Base-by-base conservation (phyloP, 2,888 invertebrate genomes). In the Holacanthella duospinosa region DNA sequence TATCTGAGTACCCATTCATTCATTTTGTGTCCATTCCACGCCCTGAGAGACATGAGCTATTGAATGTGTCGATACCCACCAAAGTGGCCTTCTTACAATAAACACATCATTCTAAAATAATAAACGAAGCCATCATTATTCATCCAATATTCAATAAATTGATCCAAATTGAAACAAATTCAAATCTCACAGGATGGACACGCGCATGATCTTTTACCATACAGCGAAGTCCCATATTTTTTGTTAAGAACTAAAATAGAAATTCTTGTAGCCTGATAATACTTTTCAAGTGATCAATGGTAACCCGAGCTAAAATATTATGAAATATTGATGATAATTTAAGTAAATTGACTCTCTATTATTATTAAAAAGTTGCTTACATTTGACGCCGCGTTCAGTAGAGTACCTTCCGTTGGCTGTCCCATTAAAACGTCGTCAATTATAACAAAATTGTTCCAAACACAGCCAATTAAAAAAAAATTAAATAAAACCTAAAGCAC, bases 231-330 rank as follows among this genome's bases (percentile, higher is more conserved):
- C 48, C 48, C 99, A 99, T 99, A 86, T 93, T 91, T 80, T 97
- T 99, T 67, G 92, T 92, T 75, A 99, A 99, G 0, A 96, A 96
- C 73, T 86, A 89, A 79, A 99, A 99, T 0, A 99, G 97, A 80
- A 90, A 90, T 78, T 99, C 99, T 75, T 95, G 90, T 12, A 93
- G 80, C 56, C 94, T 82, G 0, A 87, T 83, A n/a, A 77, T 88
- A 94, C 62, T 87, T 84, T 28, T 93, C 89, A 1, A 85, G 78
- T 0, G 88, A 80, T 60, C 88, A 88, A 74, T 86, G 86, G n/a
- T 84, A 95, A 85, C 59, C 90, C 89, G 77, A 93, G 87, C 82
- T 83, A n/a, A n/a, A n/a, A n/a, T n/a, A 74, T n/a, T 27, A 76
- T n/a, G n/a, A n/a, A n/a, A n/a, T n/a, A n/a, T n/a, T n/a, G n/a